Evolutionary conservation across 1,140 invertebrate genomes (phyloP).

Genomic region (Orchesella cincta): DNA sequence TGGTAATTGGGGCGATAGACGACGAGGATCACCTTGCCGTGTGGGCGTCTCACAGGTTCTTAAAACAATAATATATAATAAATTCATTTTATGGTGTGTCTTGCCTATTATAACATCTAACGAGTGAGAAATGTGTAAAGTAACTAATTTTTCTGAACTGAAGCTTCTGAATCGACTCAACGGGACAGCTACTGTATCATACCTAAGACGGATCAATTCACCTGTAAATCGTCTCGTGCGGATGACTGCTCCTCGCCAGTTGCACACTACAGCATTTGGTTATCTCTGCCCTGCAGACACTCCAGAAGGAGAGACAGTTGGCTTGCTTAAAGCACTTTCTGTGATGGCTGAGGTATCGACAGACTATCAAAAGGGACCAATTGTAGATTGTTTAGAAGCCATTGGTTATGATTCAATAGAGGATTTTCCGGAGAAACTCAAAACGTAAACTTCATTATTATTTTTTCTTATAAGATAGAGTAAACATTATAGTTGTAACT

Average conservation of each 20-base stretch:
- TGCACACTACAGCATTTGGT: slow-evolving; percentile 91
- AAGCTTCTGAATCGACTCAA: slow-evolving; percentile 90
- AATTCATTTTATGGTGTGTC: background rate
- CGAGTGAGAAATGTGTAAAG: background rate
- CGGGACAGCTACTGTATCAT: slow-evolving; percentile 94
- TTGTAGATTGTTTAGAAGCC: slow-evolving; percentile 98
- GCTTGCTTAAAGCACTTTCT: slow-evolving; percentile 96
- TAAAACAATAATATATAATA: background rate
- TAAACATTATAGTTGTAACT: background rate
- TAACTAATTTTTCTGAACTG: background rate
- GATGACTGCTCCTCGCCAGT: slow-evolving; percentile 92
- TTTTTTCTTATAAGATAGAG: background rate
- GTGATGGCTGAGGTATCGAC: slow-evolving; percentile 99
- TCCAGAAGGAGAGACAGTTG: slow-evolving; percentile 88
- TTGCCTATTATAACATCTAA: background rate
- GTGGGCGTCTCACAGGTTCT: slow-evolving; percentile 81
- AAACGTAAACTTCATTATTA: slow-evolving; percentile 67
- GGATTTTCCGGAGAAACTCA: slow-evolving; percentile 91
- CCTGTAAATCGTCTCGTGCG: slow-evolving; percentile 98
- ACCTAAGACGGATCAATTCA: slow-evolving; percentile 94
- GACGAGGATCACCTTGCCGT: slow-evolving; percentile 87
- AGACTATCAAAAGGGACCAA: slow-evolving; percentile 93
- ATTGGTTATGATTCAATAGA: slow-evolving; percentile 99
- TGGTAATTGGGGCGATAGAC: slow-evolving; percentile 99
- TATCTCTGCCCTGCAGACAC: slow-evolving; percentile 99